These are phyloP conservation scores for Cichlasoma orientale DNA, from an alignment of 2,797 vertebrate genomes.

Conservation along the genomic window DNA sequence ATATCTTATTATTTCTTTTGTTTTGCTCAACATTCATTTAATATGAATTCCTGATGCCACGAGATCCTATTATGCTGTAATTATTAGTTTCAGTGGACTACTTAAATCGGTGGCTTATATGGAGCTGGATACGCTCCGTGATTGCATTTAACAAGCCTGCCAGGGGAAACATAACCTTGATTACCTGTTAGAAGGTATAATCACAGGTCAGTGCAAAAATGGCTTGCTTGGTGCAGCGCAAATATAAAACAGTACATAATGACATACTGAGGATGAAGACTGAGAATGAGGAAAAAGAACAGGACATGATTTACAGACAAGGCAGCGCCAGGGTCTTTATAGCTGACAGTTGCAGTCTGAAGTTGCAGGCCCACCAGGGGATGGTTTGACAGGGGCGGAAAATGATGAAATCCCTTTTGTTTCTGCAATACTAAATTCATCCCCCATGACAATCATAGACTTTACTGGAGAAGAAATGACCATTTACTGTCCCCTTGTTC, in stretches of 20 bases:
- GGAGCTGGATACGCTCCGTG: background rate
- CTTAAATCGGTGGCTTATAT: background rate
- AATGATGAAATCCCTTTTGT: constrained; percentile 22
- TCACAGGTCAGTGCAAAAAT: background rate
- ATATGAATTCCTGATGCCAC: background rate
- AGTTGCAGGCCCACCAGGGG: background rate
- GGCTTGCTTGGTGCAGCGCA: background rate
- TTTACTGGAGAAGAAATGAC: constrained; percentile 25
- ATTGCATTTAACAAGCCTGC: background rate
- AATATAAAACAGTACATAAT: background rate
- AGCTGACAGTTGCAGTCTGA: constrained; percentile 8
- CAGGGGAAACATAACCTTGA: background rate
- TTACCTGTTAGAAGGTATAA: background rate
- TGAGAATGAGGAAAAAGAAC: background rate
- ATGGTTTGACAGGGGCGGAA: constrained; percentile 18
- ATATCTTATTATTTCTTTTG: background rate
- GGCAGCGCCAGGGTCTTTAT: background rate
- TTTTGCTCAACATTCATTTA: background rate
- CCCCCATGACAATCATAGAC: constrained; percentile 14
- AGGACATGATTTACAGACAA: constrained; percentile 5
- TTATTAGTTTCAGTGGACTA: background rate
- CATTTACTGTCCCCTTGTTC: constrained; percentile 18
- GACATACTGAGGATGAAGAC: background rate
- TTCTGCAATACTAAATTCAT: constrained; percentile 13
- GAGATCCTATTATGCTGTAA: background rate